phyloP scores from a whole-genome alignment of 2,797 vertebrate genomes.

The Spinus olivaceus region DNA sequence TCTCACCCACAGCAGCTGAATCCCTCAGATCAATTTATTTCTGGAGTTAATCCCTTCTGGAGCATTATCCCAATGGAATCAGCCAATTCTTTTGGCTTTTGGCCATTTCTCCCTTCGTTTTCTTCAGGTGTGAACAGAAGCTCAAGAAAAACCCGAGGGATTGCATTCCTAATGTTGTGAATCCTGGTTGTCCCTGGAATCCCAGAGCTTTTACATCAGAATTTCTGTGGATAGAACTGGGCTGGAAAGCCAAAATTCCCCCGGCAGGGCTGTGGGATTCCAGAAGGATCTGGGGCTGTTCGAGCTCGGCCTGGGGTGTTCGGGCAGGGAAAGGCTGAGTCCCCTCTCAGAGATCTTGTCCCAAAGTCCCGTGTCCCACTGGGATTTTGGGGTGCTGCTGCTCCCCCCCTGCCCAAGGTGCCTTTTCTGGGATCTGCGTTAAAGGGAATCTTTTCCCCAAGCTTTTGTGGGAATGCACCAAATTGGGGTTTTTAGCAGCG shows the following conservation, averaged over 20 bases:
- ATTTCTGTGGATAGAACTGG: neutral
- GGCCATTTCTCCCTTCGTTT: neutral
- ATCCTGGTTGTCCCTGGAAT: neutral
- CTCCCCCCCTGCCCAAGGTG: accelerated
- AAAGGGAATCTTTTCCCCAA: neutral
- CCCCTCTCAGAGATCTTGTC: neutral
- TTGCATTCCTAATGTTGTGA: neutral
- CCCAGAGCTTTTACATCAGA: neutral
- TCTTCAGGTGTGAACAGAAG: neutral
- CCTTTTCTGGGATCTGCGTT: neutral
- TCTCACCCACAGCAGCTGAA: accelerated
- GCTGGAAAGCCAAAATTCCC: neutral
- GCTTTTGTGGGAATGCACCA: accelerated
- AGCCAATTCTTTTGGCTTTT: neutral
- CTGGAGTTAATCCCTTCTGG: neutral
- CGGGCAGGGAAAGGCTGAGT: neutral
- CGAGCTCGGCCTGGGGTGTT: neutral
- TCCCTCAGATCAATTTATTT: neutral
- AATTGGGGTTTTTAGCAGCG: accelerated
- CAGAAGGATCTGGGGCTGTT: neutral
- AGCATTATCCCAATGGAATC: neutral
- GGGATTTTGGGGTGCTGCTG: neutral
- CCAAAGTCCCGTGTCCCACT: no score
- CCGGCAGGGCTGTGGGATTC: neutral
- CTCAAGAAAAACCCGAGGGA: accelerated